Evolutionary conservation across 2,113 vertebrate genomes (phyloP).

Genomic region (Machaerirhynchus nigripectus): DNA sequence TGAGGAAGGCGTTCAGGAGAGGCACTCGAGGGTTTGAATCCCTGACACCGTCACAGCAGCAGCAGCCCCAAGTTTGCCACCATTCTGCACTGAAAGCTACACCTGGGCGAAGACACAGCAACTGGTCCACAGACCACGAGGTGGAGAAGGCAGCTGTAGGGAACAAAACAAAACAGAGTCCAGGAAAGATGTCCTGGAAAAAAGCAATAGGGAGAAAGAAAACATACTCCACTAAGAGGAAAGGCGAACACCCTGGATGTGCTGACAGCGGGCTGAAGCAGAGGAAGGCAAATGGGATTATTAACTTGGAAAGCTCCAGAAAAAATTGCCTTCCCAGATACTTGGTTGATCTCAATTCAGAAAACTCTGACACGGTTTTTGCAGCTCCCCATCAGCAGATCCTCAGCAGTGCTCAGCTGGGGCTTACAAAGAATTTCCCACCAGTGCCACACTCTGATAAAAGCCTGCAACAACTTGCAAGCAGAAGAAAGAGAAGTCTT

Average conservation of each 20-base stretch:
- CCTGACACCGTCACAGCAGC: not conserved
- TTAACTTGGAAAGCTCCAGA: not conserved
- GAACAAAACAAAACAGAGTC: slow-evolving; percentile 1
- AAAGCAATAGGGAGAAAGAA: not conserved
- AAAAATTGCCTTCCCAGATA: not conserved
- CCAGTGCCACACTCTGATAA: not conserved
- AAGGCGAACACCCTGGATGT: not conserved
- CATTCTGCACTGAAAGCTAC: not conserved
- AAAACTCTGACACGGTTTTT: not conserved
- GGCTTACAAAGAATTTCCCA: not conserved
- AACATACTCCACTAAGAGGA: not conserved
- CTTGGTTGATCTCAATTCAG: not conserved
- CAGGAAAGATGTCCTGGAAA: not conserved
- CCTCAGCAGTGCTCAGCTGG: not conserved
- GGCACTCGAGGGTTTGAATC: not conserved
- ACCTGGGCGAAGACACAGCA: not conserved
- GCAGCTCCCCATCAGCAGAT: not conserved
- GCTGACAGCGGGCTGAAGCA: not conserved
- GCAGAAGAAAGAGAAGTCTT: not conserved
- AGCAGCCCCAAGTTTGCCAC: not conserved
- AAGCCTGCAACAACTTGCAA: not conserved
- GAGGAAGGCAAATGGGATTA: not conserved
- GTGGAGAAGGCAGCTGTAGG: not conserved
- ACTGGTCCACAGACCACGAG: not conserved
- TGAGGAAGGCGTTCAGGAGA: slow-evolving; percentile 21